phyloP scores from a whole-genome alignment of 2,113 vertebrate species.

The Protobothrops flavoviridis region DNA sequence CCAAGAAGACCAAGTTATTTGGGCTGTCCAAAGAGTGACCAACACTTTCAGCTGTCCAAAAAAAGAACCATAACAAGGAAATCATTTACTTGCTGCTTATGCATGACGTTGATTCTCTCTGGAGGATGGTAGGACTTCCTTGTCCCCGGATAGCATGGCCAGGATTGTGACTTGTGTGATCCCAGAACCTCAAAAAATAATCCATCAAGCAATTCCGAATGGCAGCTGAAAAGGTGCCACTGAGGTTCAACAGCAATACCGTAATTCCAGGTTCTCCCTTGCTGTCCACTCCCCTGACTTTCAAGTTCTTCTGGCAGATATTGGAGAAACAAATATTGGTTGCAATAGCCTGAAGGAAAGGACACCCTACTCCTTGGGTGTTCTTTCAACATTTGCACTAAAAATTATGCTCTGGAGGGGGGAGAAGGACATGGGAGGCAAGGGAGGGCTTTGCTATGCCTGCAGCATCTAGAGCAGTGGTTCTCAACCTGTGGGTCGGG shows the following conservation, averaged over 20 bases:
- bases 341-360: background rate
- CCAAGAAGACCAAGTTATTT: background rate
- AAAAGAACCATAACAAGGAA: background rate
- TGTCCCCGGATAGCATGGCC: background rate
- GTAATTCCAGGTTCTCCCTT: background rate
- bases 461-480: background rate
- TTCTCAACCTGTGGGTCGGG: too few relatives aligned
- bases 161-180: background rate
- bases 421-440: background rate
- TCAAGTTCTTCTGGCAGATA: background rate
- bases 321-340: background rate
- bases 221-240: background rate
- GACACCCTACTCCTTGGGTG: background rate
- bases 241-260: background rate
- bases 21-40: background rate
- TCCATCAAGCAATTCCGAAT: background rate
- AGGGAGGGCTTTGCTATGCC: background rate
- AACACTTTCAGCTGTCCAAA: background rate
- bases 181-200: background rate
- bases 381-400: background rate
- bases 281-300: background rate
- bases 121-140: background rate
- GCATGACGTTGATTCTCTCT: background rate
- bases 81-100: background rate
- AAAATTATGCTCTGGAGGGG: background rate